Base-by-base conservation (phyloP, 2,113 vertebrate species). In the Menidia beryllina region DNA sequence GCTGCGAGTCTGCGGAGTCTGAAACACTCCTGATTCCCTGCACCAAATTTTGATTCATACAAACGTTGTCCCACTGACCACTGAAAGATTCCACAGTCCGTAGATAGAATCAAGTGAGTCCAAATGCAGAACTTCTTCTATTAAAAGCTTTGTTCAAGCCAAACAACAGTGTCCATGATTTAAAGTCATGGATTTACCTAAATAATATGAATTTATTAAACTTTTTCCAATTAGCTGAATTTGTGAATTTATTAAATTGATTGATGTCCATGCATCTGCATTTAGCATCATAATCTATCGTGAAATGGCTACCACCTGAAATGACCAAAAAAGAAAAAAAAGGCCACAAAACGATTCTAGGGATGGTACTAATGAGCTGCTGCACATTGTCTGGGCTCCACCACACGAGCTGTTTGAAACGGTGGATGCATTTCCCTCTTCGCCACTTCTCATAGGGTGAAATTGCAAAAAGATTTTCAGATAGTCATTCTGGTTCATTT, bases 31-130 rank as follows among this genome's bases (percentile, higher is more conserved):
- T 27, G 48, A 55, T 69, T 69, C 24, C 52, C 15, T 21, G 24
- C 56, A 49, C 70, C 12, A 55, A 70, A 69, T 21, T 65, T 59
- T 67, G 38, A 52, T 41, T 47, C 43, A 26, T 2, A 15, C 52
- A 24, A 20, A 24, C 23, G 14, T 41, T 23, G 21, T 59, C 59
- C 20, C 10, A 27, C 7, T 11, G 20, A 41, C 39, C 2, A 21
- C 36, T 39, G 23, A 56, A 53, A 57, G 34, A 24, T 41, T 48
- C n/a, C 38, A 41, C 52, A 51, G 21, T 38, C 17, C 14, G 23
- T 10, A 72, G 34, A 38, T 64, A 38, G 13, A 39, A 6, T 45
- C 52, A 56, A n/a, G n/a, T 23, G 48, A 47, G 41, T 10, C 23
- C 24, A 30, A 56, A 49, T 27, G 48, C 21, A 36, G 9, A 13